These are phyloP conservation scores for Erpornis zantholeuca DNA, from an alignment of 2,113 vertebrate genomes.

Conservation along the genomic window DNA sequence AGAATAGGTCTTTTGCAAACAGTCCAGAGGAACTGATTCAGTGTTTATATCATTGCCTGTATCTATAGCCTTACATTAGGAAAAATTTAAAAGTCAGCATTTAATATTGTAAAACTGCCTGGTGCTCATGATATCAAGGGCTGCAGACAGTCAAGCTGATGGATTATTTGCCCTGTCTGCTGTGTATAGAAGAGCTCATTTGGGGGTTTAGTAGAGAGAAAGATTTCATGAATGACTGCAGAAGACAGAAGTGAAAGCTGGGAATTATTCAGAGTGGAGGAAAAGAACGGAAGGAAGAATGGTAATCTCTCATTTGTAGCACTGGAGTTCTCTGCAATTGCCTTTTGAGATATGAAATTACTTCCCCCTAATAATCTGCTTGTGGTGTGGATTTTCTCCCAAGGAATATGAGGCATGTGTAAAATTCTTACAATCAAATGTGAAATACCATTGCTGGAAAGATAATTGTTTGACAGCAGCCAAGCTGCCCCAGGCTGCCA, in stretches of 20 bases:
- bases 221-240: conserved; percentile 8
- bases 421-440: background rate
- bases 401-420: background rate
- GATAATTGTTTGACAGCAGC: background rate
- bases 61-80: background rate
- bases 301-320: background rate
- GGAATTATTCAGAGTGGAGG: background rate
- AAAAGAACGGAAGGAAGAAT: background rate
- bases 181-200: background rate
- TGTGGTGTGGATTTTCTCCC: background rate
- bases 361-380: background rate
- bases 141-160: background rate
- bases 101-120: background rate
- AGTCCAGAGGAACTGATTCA: background rate
- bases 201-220: background rate
- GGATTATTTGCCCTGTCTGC: background rate
- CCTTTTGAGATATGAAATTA: background rate
- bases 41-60: background rate
- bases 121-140: background rate
- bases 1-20: background rate
- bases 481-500: background rate
- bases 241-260: background rate
- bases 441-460: background rate
- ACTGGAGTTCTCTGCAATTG: background rate
- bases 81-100: background rate